Percentiles rank a stretch among this genome's conserved stretches.
Conservation (phyloP, 2,113 vertebrate genomes). For the Aviceda subcristata region DNA sequence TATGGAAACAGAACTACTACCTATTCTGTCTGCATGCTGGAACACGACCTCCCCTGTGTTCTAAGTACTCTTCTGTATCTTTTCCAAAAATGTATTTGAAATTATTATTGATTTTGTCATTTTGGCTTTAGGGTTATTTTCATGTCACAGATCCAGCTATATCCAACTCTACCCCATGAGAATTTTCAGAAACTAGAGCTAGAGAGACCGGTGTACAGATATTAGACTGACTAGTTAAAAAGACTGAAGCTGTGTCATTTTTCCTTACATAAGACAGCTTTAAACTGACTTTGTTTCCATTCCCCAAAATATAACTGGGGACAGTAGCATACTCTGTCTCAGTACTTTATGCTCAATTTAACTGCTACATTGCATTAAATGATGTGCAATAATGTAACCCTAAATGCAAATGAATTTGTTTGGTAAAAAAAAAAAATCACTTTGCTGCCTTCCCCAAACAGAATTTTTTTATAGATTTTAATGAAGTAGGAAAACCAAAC, state of each 20-base stretch:
- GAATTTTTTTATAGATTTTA: not conserved
- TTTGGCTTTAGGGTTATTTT: slow-evolving; percentile 10
- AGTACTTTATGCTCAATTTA: slow-evolving; percentile 55
- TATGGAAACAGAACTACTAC: not conserved
- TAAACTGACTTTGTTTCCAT: slow-evolving; percentile 17
- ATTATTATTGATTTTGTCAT: slow-evolving; percentile 63
- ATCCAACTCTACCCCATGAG: not conserved
- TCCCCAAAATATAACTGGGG: not conserved
- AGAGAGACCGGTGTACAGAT: not conserved
- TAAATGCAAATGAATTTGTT: slow-evolving; percentile 37
- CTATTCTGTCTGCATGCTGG: not conserved
- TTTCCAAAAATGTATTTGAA: slow-evolving; percentile 24
- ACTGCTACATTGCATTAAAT: slow-evolving; percentile 43
- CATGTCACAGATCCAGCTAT: not conserved
- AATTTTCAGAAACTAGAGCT: not conserved
- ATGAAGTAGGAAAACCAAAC: slow-evolving; percentile 32
- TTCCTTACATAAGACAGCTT: not conserved
- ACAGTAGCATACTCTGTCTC: not conserved
- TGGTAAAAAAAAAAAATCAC: not conserved
- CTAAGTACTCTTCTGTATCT: slow-evolving; percentile 16
- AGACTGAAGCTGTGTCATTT: not conserved
- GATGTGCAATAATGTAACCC: slow-evolving; percentile 41
- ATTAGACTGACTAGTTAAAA: not conserved
- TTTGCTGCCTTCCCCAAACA: not conserved
- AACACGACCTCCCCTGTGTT: not conserved